Evolutionary conservation across 2,797 vertebrate genomes (phyloP).

Genomic region (Astyanax mexicanus): DNA sequence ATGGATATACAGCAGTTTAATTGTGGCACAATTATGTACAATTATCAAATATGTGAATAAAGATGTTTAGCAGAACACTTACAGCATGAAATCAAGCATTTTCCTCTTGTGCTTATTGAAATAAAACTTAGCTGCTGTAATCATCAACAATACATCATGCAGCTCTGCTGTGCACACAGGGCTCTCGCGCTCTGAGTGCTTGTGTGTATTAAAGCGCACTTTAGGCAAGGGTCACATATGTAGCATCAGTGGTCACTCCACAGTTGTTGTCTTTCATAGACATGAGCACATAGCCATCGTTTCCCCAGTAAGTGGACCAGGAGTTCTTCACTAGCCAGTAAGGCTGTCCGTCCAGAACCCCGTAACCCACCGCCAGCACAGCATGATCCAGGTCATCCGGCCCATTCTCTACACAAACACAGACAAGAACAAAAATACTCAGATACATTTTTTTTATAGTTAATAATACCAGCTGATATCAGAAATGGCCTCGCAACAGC

Average conservation of each 20-base stretch:
- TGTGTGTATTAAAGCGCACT: background rate
- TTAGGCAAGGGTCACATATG: constrained; percentile 82
- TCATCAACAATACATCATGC: background rate
- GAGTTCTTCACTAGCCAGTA: constrained; percentile 90
- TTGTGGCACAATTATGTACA: background rate
- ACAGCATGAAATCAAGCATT: background rate
- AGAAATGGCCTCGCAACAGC: too few species aligned
- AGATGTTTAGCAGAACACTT: background rate
- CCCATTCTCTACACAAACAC: constrained; percentile 68
- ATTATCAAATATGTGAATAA: background rate
- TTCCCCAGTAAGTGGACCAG: constrained; percentile 89
- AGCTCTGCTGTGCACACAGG: background rate
- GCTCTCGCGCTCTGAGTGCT: background rate
- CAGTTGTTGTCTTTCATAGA: constrained; percentile 90
- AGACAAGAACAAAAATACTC: background rate
- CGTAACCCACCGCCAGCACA: constrained; percentile 83
- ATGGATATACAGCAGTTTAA: background rate
- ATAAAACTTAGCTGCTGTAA: background rate
- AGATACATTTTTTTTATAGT: too few species aligned
- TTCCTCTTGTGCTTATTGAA: background rate
- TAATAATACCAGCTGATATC: too few species aligned
- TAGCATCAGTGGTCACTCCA: constrained; percentile 84
- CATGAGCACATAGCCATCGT: constrained; percentile 86
- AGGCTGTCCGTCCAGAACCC: constrained; percentile 74
- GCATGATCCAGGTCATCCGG: constrained; percentile 78